These are phyloP conservation scores for Zygothrica quintamaculata DNA, from an alignment of 2,888 invertebrate genomes.

Conservation along the genomic window DNA sequence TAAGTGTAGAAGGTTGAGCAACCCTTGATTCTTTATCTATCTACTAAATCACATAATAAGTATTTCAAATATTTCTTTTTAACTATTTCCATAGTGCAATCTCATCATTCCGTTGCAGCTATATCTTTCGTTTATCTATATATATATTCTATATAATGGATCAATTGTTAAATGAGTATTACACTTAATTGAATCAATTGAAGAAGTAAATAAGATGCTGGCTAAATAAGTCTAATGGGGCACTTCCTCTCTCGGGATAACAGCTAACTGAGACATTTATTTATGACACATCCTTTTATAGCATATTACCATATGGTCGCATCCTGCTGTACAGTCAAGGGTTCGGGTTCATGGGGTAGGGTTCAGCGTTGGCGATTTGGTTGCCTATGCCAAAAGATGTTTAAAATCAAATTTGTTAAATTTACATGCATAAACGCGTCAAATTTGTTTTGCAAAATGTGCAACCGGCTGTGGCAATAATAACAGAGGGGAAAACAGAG, in stretches of 20 bases:
- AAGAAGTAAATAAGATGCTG: constrained; percentile 36
- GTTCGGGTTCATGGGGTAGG: too few relatives aligned
- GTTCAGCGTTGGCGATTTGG: constrained; percentile 21
- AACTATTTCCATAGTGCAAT: too few relatives aligned
- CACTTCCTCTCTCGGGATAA: constrained; percentile 31
- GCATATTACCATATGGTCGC: constrained; percentile 42
- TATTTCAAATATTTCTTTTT: too few relatives aligned
- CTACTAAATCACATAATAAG: too few relatives aligned
- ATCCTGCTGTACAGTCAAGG: neutral
- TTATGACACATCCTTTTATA: constrained; percentile 49
- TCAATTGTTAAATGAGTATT: too few relatives aligned
- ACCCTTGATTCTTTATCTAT: too few relatives aligned
- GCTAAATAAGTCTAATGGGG: constrained; percentile 38
- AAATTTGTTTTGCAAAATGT: constrained; percentile 76
- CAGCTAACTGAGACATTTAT: constrained; percentile 43
- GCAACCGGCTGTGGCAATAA: constrained; percentile 64
- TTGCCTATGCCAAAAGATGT: constrained; percentile 69
- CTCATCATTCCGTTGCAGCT: too few relatives aligned
- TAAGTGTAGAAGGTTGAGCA: too few relatives aligned
- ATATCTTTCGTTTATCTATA: too few relatives aligned
- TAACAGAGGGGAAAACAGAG: constrained; percentile 3
- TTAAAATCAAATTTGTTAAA: constrained; percentile 80
- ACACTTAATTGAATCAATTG: too few relatives aligned
- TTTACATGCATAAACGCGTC: constrained; percentile 81
- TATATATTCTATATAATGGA: too few relatives aligned